Percentiles rank a stretch among this genome's conserved stretches.
phyloP scores from a whole-genome alignment of 2,113 vertebrate genomes.

The Taurulus bubalis region DNA sequence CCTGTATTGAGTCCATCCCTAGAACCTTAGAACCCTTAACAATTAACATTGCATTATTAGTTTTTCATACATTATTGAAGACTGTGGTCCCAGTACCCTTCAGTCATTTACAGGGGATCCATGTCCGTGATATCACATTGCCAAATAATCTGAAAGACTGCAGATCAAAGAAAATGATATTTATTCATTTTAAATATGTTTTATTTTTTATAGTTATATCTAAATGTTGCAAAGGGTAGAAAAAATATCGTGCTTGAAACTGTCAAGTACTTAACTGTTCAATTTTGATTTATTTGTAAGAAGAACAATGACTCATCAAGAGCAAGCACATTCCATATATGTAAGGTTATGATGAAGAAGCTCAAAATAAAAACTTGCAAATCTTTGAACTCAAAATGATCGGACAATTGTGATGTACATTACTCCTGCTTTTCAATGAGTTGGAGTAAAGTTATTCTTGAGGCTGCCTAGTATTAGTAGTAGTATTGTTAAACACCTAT shows the following conservation, averaged over 20 bases:
- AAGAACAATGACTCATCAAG: background rate
- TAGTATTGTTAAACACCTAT: background rate
- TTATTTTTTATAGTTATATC: background rate
- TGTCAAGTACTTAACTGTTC: too few species aligned
- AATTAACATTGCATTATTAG: conserved; percentile 30
- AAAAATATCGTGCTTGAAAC: background rate
- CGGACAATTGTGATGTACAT: background rate
- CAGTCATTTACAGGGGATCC: conserved; percentile 1
- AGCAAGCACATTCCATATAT: too few species aligned
- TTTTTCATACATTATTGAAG: conserved; percentile 7
- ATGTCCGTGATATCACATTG: conserved; percentile 25
- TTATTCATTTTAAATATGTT: too few species aligned
- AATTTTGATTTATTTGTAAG: background rate
- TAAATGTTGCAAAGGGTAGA: background rate
- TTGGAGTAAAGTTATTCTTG: background rate
- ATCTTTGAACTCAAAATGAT: background rate
- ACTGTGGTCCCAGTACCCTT: conserved; percentile 27
- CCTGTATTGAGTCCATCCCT: background rate
- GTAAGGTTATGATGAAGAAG: background rate
- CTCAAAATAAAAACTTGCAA: background rate
- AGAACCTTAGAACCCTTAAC: background rate
- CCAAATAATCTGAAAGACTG: background rate
- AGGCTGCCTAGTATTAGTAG: too few species aligned
- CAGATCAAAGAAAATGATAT: too few species aligned
- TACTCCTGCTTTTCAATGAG: background rate